Evolutionary conservation across 2,113 vertebrate species (phyloP).

Genomic region (Catagonus wagneri): DNA sequence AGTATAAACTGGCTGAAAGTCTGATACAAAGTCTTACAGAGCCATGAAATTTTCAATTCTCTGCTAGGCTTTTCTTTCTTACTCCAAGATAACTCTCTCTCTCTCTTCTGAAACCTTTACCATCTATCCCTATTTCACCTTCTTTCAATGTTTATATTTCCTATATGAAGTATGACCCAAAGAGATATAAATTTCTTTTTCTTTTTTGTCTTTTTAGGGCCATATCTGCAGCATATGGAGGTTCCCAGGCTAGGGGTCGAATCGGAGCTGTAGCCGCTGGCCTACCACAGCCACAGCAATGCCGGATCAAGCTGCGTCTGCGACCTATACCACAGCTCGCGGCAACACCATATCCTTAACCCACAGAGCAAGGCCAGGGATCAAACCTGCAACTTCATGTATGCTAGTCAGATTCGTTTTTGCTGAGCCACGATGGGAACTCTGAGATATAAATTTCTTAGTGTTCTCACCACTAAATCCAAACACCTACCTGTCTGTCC

Average conservation of each 20-base stretch:
- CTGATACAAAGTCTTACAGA: neutral
- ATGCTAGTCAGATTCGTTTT: too few species aligned
- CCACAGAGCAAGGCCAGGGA: too few species aligned
- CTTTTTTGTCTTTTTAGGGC: too few species aligned
- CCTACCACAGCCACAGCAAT: too few species aligned
- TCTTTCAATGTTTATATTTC: neutral
- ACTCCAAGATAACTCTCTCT: neutral
- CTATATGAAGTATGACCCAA: conserved; percentile 1
- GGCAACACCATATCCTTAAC: too few species aligned
- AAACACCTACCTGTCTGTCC: neutral
- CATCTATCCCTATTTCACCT: neutral
- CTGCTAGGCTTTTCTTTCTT: conserved; percentile 12
- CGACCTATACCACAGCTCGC: too few species aligned
- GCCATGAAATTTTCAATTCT: neutral
- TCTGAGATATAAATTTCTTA: neutral
- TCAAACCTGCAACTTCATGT: too few species aligned
- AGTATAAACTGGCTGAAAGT: neutral
- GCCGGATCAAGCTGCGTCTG: too few species aligned
- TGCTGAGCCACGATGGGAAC: too few species aligned
- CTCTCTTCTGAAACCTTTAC: neutral
- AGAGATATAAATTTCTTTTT: neutral
- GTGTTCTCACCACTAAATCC: neutral
- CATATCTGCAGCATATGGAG: too few species aligned
- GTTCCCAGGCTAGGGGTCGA: too few species aligned
- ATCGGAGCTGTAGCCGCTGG: too few species aligned